Evolutionary conservation across 2,888 invertebrate genomes (phyloP).

Genomic region (Trachelus troglodyta): DNA sequence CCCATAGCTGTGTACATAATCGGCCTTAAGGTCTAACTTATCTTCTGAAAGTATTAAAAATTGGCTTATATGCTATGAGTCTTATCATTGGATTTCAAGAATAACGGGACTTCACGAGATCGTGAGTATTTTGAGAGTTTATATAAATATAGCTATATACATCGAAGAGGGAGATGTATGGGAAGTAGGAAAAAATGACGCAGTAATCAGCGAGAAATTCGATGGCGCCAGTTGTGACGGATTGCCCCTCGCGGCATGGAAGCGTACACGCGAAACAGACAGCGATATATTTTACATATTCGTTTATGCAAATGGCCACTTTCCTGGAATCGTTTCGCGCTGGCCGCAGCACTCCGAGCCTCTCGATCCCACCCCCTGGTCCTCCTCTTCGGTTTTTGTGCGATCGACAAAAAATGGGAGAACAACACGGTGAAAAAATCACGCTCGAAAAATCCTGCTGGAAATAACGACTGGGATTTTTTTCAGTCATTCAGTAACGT

Average conservation of each 20-base stretch:
- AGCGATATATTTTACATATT: constrained; percentile 37
- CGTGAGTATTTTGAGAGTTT: neutral
- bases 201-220: constrained; percentile 4
- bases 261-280: constrained; percentile 17
- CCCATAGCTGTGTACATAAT: neutral
- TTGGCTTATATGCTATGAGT: neutral
- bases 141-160: neutral
- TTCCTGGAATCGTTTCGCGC: constrained; percentile 31
- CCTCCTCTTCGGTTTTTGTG: neutral
- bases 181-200: constrained; percentile 2
- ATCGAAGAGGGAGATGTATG: neutral
- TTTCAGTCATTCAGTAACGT: neutral
- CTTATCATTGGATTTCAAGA: neutral
- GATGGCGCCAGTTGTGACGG: constrained; percentile 31
- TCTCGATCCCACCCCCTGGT: neutral
- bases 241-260: constrained; percentile 18
- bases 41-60: neutral
- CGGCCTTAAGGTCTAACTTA: neutral
- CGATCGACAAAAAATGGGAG: neutral
- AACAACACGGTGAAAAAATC: neutral
- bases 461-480: neutral
- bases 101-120: neutral
- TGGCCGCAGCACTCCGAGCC: neutral
- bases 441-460: neutral
- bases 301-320: constrained; percentile 50